Base-by-base conservation (phyloP, 2,888 invertebrate species). In the Escarpia spicata region DNA sequence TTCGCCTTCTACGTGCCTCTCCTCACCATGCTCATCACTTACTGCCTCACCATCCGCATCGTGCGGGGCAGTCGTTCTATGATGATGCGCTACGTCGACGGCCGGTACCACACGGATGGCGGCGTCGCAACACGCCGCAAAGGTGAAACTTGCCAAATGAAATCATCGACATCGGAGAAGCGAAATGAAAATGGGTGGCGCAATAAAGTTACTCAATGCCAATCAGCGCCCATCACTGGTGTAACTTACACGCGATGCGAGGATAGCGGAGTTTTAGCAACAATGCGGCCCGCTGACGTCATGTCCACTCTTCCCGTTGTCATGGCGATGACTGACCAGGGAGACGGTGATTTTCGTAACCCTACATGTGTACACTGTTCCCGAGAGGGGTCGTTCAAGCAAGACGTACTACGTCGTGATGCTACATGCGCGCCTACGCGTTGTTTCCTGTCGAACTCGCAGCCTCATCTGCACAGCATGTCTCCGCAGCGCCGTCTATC, bases 1-100 rank as follows among this genome's bases (percentile, higher is more conserved):
- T 98, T 99, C 95, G 98, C 99, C 95, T 99, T 99, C 97, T 99
- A 99, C 97, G 98, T 99, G 94, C 99, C 99, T 0, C 97, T 99
- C 94, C 97, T 98, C 91, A 99, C 99, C 94, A 99, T 99, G 99
- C 97, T 99, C 95, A 97, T 98, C 93, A 99, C 99, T 4, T 99
- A 99, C 96, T 98, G 98, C 12, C 97, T 99, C 95, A 99, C 99
- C 0, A 98, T 99, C 31, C 97, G 98, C 93, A 97, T 99, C 58
- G 97, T 99, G 95, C 98, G 98, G 92, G 97, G 98, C 94, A 98
- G 99, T 96, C 96, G 96, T 92, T 94, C 94, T 15, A 93, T 95
- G 52, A 75, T 75, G 75, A 15, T 26, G 26, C 75, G 75, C 3
- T 75, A 75, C n/a, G 75, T 75, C 19, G 6, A 75, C 75, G 75